phyloP scores from a whole-genome alignment of 2,113 vertebrate genomes.

The Upupa epops region DNA sequence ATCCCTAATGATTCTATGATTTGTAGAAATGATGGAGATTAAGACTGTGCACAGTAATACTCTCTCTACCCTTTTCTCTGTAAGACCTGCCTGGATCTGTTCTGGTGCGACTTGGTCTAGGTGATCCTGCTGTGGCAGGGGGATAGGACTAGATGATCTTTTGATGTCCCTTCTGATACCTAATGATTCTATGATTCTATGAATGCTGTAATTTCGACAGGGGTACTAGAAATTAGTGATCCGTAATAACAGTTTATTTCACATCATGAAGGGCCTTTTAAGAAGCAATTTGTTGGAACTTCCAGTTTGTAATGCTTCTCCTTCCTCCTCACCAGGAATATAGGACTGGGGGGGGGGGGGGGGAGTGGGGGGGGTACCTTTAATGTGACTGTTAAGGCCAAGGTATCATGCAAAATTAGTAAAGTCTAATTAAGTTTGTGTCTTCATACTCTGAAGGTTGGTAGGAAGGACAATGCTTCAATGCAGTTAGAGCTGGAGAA shows the following conservation, averaged over 20 bases:
- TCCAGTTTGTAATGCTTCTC: background rate
- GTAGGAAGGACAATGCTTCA: background rate
- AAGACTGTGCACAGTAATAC: too few relatives aligned
- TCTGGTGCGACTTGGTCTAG: too few relatives aligned
- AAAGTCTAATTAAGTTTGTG: background rate
- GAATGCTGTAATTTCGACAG: background rate
- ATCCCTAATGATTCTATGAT: too few relatives aligned
- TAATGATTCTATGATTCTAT: too few relatives aligned
- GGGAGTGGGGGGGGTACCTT: background rate
- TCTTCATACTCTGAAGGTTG: background rate
- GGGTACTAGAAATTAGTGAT: background rate
- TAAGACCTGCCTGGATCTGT: too few relatives aligned
- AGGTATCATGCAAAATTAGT: background rate
- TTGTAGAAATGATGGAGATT: too few relatives aligned
- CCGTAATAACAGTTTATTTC: background rate
- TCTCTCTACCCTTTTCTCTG: too few relatives aligned
- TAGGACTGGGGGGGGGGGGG: too few relatives aligned
- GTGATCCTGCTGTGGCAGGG: too few relatives aligned
- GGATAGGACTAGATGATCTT: too few relatives aligned
- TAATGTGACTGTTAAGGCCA: background rate
- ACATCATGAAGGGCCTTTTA: background rate
- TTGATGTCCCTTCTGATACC: too few relatives aligned
- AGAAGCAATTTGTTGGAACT: background rate
- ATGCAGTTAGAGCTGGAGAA: background rate
- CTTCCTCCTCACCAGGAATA: background rate